Percentiles rank a stretch among this genome's conserved stretches.
phyloP scores from a whole-genome alignment of 2,797 vertebrate species.

The Crax fasciolata region DNA sequence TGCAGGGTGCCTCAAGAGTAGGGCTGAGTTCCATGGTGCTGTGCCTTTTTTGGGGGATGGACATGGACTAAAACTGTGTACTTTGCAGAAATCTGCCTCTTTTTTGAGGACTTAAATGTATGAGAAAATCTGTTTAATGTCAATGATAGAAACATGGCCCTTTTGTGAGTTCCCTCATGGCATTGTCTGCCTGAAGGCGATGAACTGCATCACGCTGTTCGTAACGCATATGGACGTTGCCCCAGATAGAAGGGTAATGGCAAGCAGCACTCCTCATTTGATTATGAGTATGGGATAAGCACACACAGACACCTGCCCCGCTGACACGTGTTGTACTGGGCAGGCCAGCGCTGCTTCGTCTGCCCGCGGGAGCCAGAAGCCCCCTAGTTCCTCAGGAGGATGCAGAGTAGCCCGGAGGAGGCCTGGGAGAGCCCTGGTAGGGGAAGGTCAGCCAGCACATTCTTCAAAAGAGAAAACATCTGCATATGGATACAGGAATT shows the following conservation, averaged over 20 bases:
- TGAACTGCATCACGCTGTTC: not conserved
- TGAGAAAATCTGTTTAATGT: not conserved
- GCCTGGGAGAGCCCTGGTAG: too few species aligned
- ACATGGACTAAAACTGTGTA: not conserved
- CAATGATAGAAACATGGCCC: rapidly evolving
- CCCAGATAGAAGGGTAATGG: not conserved
- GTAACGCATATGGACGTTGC: not conserved
- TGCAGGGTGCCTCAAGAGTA: not conserved
- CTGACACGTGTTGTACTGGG: constrained; percentile 30
- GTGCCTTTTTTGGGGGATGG: not conserved
- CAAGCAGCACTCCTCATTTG: constrained; percentile 2
- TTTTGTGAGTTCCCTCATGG: not conserved
- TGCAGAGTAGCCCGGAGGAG: not conserved
- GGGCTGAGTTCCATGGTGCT: not conserved
- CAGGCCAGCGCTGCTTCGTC: not conserved
- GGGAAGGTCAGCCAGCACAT: not conserved
- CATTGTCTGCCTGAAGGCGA: not conserved
- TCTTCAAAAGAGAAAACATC: not conserved
- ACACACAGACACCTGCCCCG: not conserved
- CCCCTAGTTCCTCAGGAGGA: not conserved
- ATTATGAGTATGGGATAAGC: constrained; percentile 4
- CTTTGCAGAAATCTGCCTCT: not conserved
- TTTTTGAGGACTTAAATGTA: not conserved
- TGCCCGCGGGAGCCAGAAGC: not conserved
- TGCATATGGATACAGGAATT: not conserved